Conservation (phyloP, 2,797 vertebrate species). For the Sebastes oblongus region DNA sequence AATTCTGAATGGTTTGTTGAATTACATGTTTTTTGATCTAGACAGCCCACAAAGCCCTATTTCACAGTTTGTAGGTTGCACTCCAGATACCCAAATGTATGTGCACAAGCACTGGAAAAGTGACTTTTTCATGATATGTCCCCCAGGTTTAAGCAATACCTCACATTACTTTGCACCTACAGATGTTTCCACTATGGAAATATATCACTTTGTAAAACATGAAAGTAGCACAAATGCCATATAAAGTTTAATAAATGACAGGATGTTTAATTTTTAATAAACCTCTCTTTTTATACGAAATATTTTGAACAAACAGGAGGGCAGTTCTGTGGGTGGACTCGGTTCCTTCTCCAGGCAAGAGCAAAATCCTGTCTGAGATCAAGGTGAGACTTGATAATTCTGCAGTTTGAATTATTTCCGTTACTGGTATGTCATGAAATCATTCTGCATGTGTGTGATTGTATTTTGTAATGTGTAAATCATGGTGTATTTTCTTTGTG, state of each 20-base stretch:
- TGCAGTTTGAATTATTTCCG: neutral
- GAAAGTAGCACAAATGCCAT: neutral
- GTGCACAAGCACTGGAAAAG: too few species aligned
- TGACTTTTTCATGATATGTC: neutral
- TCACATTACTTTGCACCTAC: neutral
- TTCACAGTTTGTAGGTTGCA: too few species aligned
- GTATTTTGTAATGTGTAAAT: neutral
- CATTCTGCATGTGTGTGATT: neutral
- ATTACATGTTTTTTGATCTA: too few species aligned
- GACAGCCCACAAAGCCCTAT: too few species aligned
- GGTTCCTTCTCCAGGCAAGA: conserved; percentile 81
- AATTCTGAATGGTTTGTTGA: too few species aligned
- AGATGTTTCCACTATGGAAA: neutral
- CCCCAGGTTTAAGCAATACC: neutral
- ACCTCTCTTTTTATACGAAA: fast-evolving
- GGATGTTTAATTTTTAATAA: neutral
- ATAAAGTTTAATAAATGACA: neutral
- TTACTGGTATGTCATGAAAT: neutral
- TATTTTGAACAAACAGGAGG: conserved; percentile 57
- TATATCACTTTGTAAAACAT: neutral
- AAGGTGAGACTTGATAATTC: conserved; percentile 59
- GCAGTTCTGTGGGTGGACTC: conserved; percentile 74
- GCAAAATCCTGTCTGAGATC: conserved; percentile 76
- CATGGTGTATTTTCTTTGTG: neutral
- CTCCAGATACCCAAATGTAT: too few species aligned